phyloP scores from a whole-genome alignment of 2,888 invertebrate species.

The Monochamus alternatus region DNA sequence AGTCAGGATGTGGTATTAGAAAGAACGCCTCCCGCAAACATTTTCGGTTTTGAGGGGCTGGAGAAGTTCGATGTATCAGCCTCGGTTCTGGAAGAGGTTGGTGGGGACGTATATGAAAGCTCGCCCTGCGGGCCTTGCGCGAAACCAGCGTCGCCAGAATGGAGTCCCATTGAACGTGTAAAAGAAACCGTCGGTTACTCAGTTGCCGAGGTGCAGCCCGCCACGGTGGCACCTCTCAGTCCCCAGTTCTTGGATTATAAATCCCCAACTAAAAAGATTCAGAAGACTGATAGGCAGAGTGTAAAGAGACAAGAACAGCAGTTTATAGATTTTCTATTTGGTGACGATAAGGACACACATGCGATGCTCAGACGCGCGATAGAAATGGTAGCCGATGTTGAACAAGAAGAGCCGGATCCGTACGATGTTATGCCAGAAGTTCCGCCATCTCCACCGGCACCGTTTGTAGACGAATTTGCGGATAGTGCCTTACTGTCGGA shows the following conservation, averaged over 20 bases:
- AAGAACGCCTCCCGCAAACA: not conserved
- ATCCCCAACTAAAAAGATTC: constrained; percentile 1
- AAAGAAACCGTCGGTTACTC: not conserved
- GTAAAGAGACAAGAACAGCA: constrained; percentile 3
- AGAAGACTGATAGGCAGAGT: constrained; percentile 6
- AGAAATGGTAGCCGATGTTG: constrained; percentile 27
- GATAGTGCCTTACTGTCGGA: not conserved
- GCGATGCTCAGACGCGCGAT: constrained; percentile 36
- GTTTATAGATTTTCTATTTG: constrained; percentile 41
- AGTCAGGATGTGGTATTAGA: not conserved
- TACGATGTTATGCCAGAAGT: constrained; percentile 9
- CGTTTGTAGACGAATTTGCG: not conserved
- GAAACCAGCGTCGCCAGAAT: not conserved
- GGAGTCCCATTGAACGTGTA: not conserved
- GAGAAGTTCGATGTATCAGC: not conserved
- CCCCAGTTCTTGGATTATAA: constrained; percentile 1
- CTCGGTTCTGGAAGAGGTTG: not conserved
- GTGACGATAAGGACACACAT: constrained; percentile 31
- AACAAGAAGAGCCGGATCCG: constrained; percentile 37
- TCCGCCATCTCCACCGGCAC: not conserved
- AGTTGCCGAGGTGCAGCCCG: not conserved
- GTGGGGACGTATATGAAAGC: not conserved
- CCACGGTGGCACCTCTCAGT: not conserved
- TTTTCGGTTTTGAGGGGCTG: constrained; percentile 4
- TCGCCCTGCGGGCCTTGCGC: constrained; percentile 2